Evolutionary conservation across 2,888 invertebrate genomes (phyloP).

Genomic region (Troides oblongomaculatus): DNA sequence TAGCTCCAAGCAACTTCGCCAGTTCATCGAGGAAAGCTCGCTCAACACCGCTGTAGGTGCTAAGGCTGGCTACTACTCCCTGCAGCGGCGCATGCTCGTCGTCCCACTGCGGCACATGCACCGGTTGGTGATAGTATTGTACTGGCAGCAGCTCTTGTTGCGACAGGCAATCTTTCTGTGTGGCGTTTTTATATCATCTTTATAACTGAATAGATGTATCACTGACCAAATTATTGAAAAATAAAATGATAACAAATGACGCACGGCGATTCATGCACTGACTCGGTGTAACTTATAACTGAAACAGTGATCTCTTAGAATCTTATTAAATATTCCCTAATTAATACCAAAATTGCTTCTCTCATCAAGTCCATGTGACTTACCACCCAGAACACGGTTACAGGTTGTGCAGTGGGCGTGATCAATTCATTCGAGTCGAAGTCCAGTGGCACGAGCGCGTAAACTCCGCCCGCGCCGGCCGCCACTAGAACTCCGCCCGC

Average conservation of each 20-base stretch:
- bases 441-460: slow-evolving; percentile 66
- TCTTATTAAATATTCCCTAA: background rate
- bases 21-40: slow-evolving; percentile 86
- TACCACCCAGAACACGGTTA: slow-evolving; percentile 87
- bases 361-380: background rate
- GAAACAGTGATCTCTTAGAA: background rate
- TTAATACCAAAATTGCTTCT: too few relatives aligned
- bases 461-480: slow-evolving; percentile 51
- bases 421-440: slow-evolving; percentile 57
- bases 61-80: slow-evolving; percentile 88
- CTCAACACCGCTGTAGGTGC: slow-evolving; percentile 87
- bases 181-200: background rate
- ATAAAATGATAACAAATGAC: too few relatives aligned
- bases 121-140: slow-evolving; percentile 86
- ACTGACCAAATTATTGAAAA: too few relatives aligned
- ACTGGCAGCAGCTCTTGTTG: slow-evolving; percentile 80
- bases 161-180: slow-evolving; percentile 83
- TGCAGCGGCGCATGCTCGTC: slow-evolving; percentile 73
- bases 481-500: slow-evolving; percentile 61
- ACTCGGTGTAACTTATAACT: background rate
- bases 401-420: slow-evolving; percentile 79
- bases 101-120: slow-evolving; percentile 64
- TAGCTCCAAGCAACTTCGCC: slow-evolving; percentile 86
- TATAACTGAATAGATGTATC: too few relatives aligned
- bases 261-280: too few relatives aligned